Evolutionary conservation across 1,140 invertebrate genomes (phyloP).

Genomic region (Scaptomyza graminum): DNA sequence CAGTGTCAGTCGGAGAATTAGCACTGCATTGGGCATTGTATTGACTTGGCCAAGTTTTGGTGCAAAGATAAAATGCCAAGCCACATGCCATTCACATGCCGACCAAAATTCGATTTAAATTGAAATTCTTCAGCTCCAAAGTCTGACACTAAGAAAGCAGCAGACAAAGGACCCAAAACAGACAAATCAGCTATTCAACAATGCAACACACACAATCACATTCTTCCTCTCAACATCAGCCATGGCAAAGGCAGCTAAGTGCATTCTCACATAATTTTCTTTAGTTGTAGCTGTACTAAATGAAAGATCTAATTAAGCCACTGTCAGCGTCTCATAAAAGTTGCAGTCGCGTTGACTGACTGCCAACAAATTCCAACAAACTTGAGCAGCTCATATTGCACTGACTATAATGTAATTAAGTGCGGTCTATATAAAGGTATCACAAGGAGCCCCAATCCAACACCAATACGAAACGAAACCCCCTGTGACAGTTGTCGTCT

Average conservation of each 20-base stretch:
- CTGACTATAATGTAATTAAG: conserved; percentile 69
- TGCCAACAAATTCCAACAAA: conserved; percentile 60
- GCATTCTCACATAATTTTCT: conserved; percentile 37
- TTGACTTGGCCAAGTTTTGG: conserved; percentile 62
- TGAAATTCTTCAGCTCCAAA: conserved; percentile 65
- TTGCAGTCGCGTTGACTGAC: conserved; percentile 60
- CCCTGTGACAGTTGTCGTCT: conserved; percentile 53
- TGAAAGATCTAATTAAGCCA: conserved; percentile 69
- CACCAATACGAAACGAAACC: not conserved
- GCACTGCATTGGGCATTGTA: conserved; percentile 67
- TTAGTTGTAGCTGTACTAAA: conserved; percentile 5
- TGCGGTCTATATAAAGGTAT: conserved; percentile 48
- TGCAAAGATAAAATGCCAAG: conserved; percentile 47
- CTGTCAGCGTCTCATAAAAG: conserved; percentile 71
- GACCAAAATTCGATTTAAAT: conserved; percentile 79
- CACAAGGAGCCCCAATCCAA: conserved; percentile 30
- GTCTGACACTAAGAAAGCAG: conserved; percentile 27
- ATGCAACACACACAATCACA: conserved; percentile 18
- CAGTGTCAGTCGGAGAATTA: conserved; percentile 57
- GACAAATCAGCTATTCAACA: conserved; percentile 14
- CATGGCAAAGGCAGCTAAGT: conserved; percentile 22
- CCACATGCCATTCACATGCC: conserved; percentile 72
- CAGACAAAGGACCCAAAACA: not conserved
- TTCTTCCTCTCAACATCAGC: not conserved
- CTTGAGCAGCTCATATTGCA: conserved; percentile 45